These are phyloP conservation scores for Nymphalis polychloros DNA, from an alignment of 2,888 invertebrate genomes.

Conservation along the genomic window DNA sequence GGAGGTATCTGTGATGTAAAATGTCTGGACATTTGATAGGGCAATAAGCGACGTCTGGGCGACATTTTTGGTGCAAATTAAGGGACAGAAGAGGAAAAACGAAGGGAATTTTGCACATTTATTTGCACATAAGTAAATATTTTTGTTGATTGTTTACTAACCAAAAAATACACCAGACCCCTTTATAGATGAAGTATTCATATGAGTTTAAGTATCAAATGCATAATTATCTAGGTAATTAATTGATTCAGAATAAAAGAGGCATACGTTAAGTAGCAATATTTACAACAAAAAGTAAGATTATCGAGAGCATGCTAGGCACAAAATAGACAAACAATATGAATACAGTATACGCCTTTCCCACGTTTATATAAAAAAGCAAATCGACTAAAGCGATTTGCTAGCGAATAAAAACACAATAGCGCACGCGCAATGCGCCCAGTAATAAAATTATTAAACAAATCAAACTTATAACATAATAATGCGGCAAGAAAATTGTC, in stretches of 20 bases:
- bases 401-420: constrained; percentile 49
- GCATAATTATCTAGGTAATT: not conserved
- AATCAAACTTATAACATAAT: constrained; percentile 81
- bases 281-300: not conserved
- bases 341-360: constrained; percentile 30
- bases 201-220: not conserved
- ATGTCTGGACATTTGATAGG: constrained; percentile 61
- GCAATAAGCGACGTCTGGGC: constrained; percentile 41
- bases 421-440: constrained; percentile 59
- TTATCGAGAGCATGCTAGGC: not conserved
- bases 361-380: constrained; percentile 36
- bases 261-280: not conserved
- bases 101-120: constrained; percentile 35
- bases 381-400: constrained; percentile 37
- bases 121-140: constrained; percentile 32
- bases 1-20: constrained; percentile 62
- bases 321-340: constrained; percentile 31
- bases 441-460: constrained; percentile 82
- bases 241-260: not conserved
- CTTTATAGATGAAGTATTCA: constrained; percentile 1
- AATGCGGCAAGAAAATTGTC: constrained; percentile 79
- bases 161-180: not conserved
- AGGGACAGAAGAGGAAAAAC: constrained; percentile 32
- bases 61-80: constrained; percentile 46
- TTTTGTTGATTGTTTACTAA: constrained; percentile 18